Evolutionary conservation across 2,797 vertebrate genomes (phyloP).

Genomic region (Anas bahamensis): DNA sequence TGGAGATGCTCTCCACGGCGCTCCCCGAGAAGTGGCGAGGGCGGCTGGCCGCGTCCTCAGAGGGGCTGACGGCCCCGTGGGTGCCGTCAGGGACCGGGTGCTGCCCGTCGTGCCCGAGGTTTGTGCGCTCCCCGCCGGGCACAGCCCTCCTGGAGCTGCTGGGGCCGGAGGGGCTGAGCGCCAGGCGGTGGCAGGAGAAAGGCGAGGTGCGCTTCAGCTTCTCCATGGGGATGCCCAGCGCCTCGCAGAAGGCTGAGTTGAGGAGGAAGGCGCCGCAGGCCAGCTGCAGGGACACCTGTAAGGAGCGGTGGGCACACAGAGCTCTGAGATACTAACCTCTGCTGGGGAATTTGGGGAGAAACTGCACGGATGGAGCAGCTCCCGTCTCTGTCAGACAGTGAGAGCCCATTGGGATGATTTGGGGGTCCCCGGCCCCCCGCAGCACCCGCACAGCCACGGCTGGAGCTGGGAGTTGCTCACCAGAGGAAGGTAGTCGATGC

Average conservation of each 20-base stretch:
- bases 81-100: background rate
- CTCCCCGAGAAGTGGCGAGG: conserved; percentile 43
- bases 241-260: conserved; percentile 85
- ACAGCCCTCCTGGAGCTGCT: conserved; percentile 51
- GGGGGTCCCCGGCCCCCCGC: background rate
- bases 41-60: background rate
- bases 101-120: background rate
- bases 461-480: conserved; percentile 72
- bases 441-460: background rate
- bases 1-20: conserved; percentile 16
- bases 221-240: conserved; percentile 90
- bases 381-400: background rate
- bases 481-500: conserved; percentile 91
- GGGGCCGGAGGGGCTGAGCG: conserved; percentile 80
- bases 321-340: background rate
- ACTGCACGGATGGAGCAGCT: background rate
- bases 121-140: background rate
- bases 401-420: background rate
- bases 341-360: background rate
- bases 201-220: conserved; percentile 96
- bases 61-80: background rate
- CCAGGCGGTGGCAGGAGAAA: conserved; percentile 88
- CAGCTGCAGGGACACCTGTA: conserved; percentile 90
- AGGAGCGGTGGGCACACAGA: background rate
- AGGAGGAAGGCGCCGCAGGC: conserved; percentile 91